phyloP scores from a whole-genome alignment of 1,140 invertebrate genomes.

The Plectus sambesii region DNA sequence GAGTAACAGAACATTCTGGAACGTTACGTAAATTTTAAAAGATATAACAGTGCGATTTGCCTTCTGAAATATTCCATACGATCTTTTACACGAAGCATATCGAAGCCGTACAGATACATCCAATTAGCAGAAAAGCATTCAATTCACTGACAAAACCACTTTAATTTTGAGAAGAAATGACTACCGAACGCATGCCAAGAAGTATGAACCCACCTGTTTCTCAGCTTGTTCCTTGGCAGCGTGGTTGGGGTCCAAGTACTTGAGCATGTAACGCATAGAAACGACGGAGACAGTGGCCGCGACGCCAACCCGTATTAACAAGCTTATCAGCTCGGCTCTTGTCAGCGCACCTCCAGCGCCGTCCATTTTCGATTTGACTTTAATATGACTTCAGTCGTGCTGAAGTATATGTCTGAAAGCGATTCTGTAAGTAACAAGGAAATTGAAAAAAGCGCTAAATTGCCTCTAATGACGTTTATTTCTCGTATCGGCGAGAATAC shows the following conservation, averaged over 20 bases:
- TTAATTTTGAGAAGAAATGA: slow-evolving; percentile 7
- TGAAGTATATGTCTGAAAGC: slow-evolving; percentile 1
- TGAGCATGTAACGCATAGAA: slow-evolving; percentile 15
- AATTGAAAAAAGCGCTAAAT: too few species aligned
- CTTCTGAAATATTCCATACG: neutral
- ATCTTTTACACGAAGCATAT: neutral
- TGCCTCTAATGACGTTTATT: too few species aligned
- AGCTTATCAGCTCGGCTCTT: slow-evolving; percentile 14
- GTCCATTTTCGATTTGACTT: too few species aligned
- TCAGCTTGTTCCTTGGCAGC: slow-evolving; percentile 16
- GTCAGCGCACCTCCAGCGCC: too few species aligned
- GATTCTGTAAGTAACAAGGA: too few species aligned
- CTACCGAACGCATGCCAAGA: neutral
- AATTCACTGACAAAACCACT: neutral
- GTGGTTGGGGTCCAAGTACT: slow-evolving; percentile 25
- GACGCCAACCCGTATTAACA: slow-evolving; percentile 18
- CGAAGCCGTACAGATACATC: neutral
- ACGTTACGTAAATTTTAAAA: neutral
- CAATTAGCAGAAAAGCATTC: neutral
- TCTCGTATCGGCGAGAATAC: too few species aligned
- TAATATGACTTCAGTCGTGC: too few species aligned
- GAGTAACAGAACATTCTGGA: neutral
- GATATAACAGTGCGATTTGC: neutral
- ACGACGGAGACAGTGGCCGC: slow-evolving; percentile 17
- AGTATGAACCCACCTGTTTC: slow-evolving; percentile 13